Base-by-base conservation (phyloP, 2,888 invertebrate genomes). In the Anthrax anthrax region DNA sequence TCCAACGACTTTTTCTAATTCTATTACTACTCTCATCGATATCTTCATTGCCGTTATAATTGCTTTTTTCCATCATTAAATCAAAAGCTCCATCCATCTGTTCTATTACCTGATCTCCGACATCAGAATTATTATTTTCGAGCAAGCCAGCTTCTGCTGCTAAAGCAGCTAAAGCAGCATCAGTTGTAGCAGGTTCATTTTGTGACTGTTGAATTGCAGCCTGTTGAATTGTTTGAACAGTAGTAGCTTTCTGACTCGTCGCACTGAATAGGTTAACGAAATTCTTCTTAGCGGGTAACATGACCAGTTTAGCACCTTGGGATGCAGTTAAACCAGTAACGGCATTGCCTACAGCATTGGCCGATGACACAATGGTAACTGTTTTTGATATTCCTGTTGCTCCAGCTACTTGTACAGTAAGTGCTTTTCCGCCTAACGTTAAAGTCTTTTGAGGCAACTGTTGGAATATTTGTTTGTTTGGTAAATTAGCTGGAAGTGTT, bases 381-480 rank as follows among this genome's bases (percentile, higher is more conserved):
- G 78, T 79, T 64, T 81, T 80, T 42, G 69, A 69, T 18, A 76
- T 72, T 18, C 73, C 72, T 37, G 65, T 57, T 50, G 71, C 69
- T 18, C 74, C 73, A 16, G 79, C 74, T 73, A 82, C 77, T 64
- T 80, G 80, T 37, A 83, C 74, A 1, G 82, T 82, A 3, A 84
- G 77, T 17, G 81, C 79, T 63, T 83, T 82, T 1, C 82, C 82
- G 9, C 80, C 77, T 50, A 81, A 72, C 48, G 78, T 78, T 23
- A 79, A 73, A 19, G 78, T 73, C 58, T 78, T 78, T 65, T 76
- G 65, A 29, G 64, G 53, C 12, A 55, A 52, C 36, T 62, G 61
- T 17, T 59, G 58, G 18, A 61, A 55, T 46, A 58, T 56, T 45
- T 57, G 57, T 36, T 52, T 58, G 18, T 53, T 51, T 46, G 56